Percentiles rank a stretch among this genome's conserved stretches.
Evolutionary conservation across 2,113 vertebrate species (phyloP).

Genomic region (Candoia aspera): DNA sequence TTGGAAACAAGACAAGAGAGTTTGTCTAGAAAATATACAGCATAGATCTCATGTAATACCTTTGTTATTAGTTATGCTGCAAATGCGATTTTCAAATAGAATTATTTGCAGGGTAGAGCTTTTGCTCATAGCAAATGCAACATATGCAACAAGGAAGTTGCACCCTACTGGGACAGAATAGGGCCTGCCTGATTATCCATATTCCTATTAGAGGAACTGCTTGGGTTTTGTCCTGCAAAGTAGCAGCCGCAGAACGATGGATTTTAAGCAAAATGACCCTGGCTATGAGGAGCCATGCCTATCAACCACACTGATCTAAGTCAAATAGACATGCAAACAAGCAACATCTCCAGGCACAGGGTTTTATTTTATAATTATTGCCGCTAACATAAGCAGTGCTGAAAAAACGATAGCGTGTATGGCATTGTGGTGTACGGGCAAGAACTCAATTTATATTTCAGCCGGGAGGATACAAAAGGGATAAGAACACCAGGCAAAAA

Average conservation of each 20-base stretch:
- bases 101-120: constrained; percentile 65
- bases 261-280: constrained; percentile 47
- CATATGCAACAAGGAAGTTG: constrained; percentile 57
- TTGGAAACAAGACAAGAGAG: constrained; percentile 62
- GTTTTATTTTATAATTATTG: constrained; percentile 45
- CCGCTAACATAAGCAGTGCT: constrained; percentile 40
- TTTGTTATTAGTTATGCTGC: constrained; percentile 71
- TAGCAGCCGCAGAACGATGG: constrained; percentile 52
- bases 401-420: not conserved
- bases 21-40: constrained; percentile 42
- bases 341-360: constrained; percentile 43
- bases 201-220: constrained; percentile 64
- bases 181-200: constrained; percentile 66
- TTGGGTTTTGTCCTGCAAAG: constrained; percentile 63
- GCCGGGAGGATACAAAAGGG: constrained; percentile 43
- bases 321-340: constrained; percentile 23
- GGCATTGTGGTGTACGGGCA: constrained; percentile 28
- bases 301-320: constrained; percentile 7
- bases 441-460: constrained; percentile 38
- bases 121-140: constrained; percentile 46
- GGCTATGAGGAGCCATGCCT: constrained; percentile 19
- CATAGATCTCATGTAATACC: constrained; percentile 60
- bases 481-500: constrained; percentile 45
- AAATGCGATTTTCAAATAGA: constrained; percentile 74
- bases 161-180: constrained; percentile 62